These are phyloP conservation scores for Monodelphis domestica DNA, from an alignment of 2,797 vertebrate species.

Conservation along the genomic window DNA sequence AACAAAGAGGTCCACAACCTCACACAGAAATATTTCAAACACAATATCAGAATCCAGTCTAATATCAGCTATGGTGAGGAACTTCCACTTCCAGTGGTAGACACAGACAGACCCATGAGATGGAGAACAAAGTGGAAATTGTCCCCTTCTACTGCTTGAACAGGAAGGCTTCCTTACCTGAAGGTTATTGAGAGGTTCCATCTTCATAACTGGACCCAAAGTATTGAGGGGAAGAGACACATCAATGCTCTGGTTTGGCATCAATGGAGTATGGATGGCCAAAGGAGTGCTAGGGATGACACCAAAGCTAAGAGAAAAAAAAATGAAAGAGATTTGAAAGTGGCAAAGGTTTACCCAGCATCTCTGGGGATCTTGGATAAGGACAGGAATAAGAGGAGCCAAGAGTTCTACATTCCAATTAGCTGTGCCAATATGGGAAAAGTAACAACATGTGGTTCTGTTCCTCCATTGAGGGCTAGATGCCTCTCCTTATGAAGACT, in stretches of 20 bases:
- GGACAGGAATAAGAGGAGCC: background rate
- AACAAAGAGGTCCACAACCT: background rate
- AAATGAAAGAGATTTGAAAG: slow-evolving; percentile 22
- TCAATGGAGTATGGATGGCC: slow-evolving; percentile 95
- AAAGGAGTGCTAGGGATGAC: slow-evolving; percentile 96
- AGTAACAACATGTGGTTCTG: background rate
- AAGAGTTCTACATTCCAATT: background rate
- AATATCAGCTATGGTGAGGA: slow-evolving; percentile 7
- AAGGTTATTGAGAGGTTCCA: slow-evolving; percentile 99
- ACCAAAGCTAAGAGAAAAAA: slow-evolving; percentile 89
- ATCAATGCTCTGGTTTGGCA: slow-evolving; percentile 98
- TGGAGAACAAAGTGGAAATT: background rate
- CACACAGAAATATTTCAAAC: slow-evolving; percentile 21
- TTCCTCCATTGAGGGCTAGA: slow-evolving; percentile 31
- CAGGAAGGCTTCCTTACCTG: slow-evolving; percentile 87
- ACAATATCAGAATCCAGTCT: slow-evolving; percentile 23
- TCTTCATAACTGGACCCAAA: slow-evolving; percentile 98
- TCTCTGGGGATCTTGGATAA: slow-evolving; percentile 13
- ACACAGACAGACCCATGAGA: background rate
- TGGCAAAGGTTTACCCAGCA: background rate
- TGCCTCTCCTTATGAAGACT: background rate
- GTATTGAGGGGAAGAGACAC: slow-evolving; percentile 97
- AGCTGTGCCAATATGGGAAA: background rate
- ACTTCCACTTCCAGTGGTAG: background rate
- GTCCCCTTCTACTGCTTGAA: background rate